Conservation (phyloP, 2,888 invertebrate species). For the Melinaea marsaeus region DNA sequence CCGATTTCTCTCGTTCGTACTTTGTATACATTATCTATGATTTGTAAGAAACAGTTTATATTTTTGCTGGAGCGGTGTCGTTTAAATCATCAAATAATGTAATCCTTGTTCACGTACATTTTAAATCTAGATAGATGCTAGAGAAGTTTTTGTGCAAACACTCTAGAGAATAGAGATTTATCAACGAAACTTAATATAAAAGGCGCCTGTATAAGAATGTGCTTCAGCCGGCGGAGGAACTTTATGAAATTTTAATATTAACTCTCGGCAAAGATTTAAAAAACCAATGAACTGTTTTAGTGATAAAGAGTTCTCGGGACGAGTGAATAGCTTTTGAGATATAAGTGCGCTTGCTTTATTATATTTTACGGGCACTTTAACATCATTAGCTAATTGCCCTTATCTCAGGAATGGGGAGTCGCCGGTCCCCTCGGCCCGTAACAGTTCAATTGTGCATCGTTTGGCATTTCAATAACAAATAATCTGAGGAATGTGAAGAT, state of each 20-base stretch:
- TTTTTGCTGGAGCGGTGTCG: background rate
- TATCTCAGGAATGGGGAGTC: no score
- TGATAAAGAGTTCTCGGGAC: background rate
- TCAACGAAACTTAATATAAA: constrained; percentile 57
- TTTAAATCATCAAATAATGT: constrained; percentile 2
- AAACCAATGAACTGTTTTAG: constrained; percentile 6
- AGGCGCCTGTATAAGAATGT: constrained; percentile 56
- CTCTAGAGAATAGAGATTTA: constrained; percentile 47
- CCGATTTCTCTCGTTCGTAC: constrained; percentile 17
- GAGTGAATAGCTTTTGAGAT: constrained; percentile 1
- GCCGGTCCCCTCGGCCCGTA: no score
- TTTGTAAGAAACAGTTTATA: no score
- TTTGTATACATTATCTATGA: no score
- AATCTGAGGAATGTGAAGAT: no score
- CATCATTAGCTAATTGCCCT: no score
- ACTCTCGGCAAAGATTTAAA: constrained; percentile 11
- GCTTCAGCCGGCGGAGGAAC: constrained; percentile 52
- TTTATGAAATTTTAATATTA: constrained; percentile 65
- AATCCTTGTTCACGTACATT: constrained; percentile 4
- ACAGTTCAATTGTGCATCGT: no score
- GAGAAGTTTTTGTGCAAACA: constrained; percentile 17
- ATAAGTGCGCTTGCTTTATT: background rate
- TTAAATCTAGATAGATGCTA: constrained; percentile 9
- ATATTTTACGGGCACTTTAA: background rate
- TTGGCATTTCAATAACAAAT: no score